phyloP scores from a whole-genome alignment of 2,797 vertebrate genomes.

The Poeciliopsis paucimaculata region DNA sequence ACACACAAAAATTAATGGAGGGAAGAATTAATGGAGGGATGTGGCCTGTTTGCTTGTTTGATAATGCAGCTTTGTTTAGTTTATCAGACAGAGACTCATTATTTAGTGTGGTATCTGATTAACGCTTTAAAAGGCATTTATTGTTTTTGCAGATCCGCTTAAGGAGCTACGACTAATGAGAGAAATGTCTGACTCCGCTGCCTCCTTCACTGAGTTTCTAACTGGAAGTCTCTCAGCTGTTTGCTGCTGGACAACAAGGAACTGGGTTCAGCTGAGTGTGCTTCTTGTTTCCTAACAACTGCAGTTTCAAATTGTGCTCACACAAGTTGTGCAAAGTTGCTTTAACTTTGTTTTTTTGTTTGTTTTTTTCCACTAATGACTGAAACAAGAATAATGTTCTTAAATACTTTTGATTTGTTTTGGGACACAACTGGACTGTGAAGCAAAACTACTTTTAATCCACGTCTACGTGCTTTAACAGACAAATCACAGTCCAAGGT shows the following conservation, averaged over 20 bases:
- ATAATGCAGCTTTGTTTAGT: constrained; percentile 12
- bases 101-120: constrained; percentile 15
- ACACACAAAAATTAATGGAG: constrained; percentile 9
- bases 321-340: background rate
- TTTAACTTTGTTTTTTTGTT: background rate
- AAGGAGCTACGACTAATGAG: background rate
- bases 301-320: background rate
- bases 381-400: background rate
- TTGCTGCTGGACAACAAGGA: background rate
- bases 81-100: constrained; percentile 14
- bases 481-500: constrained; percentile 17
- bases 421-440: background rate
- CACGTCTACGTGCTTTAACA: constrained; percentile 36
- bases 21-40: constrained; percentile 9
- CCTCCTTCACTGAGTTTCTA: background rate
- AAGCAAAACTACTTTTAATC: background rate
- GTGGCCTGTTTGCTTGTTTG: background rate
- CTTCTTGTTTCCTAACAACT: background rate
- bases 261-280: background rate
- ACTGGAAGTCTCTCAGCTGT: background rate
- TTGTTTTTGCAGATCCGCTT: background rate
- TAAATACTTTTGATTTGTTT: background rate
- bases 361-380: background rate
- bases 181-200: background rate
- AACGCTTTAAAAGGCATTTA: constrained; percentile 1